Evolutionary conservation across 23 tunicate genomes (phyloP), one percentile per base, ranked within the genome.

Genomic region (Phallusia fumigata): DNA sequence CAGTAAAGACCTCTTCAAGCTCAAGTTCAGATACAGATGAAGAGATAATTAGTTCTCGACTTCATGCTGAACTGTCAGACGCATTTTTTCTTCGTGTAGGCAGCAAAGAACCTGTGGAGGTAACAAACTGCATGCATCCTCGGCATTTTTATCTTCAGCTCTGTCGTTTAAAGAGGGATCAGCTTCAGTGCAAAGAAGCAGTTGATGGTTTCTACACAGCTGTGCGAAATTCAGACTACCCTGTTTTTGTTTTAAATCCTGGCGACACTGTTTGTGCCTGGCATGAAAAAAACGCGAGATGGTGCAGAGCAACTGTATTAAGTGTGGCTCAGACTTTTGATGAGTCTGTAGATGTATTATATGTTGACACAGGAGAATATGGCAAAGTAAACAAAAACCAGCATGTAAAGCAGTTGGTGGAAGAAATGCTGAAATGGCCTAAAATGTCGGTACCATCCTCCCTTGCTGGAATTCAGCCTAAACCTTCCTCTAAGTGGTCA

Each of bases 161-260:
- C 6, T 31, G 50, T n/a, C 33, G 30, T 19, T 40, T 49, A 21
- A 76, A 86, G 18, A 83, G 73, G 22, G 77, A 81, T 13, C 32
- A 74, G 51, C n/a, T 35, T 0, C 16, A 52, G 15, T 83, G 87
- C 33, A 35, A 26, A 19, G 30, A 72, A 18, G 79, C 53, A 31
- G 85, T 91, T 72, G 90, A 91, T 79, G 96, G 90, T 5, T 73
- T 65, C 53, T 91, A 91, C 84, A 91, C 90, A 45, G 96, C 96
- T 15, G 73, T 86, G 81, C 80, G 96, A 19, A 76, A 85, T 50
- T 40, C 82, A 35, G 96, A 91, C 74, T 91, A 91, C 81, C 36
- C 73, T 11, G 81, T 91, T 3, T 26, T 30, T 31, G 36, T n/a
- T 32, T 24, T 91, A 33, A 18, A 33, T 33, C 82, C 82, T 76